Conservation (phyloP, 2,797 vertebrate genomes). For the Gallinago solitaria region DNA sequence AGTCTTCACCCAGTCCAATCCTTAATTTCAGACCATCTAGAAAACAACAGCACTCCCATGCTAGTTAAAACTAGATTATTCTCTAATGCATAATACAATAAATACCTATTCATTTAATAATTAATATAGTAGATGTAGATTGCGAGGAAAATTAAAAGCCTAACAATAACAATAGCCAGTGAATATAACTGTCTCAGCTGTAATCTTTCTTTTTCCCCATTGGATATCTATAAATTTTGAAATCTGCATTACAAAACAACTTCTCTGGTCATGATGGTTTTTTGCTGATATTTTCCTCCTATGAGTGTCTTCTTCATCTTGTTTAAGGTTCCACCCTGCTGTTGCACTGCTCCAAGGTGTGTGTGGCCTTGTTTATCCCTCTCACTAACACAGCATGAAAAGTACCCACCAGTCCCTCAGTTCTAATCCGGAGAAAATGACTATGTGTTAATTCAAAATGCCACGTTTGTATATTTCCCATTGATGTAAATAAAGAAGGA, state of each 20-base stretch:
- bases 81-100: background rate
- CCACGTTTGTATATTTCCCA: background rate
- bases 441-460: constrained; percentile 16
- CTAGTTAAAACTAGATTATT: background rate
- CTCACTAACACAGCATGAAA: background rate
- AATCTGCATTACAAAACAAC: background rate
- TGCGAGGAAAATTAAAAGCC: constrained; percentile 32
- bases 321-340: background rate
- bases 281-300: background rate
- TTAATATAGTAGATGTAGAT: constrained; percentile 11
- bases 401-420: background rate
- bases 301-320: background rate
- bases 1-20: background rate
- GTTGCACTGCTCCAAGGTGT: background rate
- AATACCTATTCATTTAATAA: constrained; percentile 12
- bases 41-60: background rate
- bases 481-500: constrained; percentile 3
- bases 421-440: background rate
- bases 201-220: background rate
- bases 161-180: background rate
- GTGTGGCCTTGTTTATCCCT: background rate
- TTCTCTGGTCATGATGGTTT: background rate
- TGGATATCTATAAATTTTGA: background rate
- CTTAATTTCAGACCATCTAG: background rate
- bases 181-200: background rate